These are phyloP conservation scores for Onchidella celtica DNA, from an alignment of 2,888 invertebrate genomes.

Conservation along the genomic window DNA sequence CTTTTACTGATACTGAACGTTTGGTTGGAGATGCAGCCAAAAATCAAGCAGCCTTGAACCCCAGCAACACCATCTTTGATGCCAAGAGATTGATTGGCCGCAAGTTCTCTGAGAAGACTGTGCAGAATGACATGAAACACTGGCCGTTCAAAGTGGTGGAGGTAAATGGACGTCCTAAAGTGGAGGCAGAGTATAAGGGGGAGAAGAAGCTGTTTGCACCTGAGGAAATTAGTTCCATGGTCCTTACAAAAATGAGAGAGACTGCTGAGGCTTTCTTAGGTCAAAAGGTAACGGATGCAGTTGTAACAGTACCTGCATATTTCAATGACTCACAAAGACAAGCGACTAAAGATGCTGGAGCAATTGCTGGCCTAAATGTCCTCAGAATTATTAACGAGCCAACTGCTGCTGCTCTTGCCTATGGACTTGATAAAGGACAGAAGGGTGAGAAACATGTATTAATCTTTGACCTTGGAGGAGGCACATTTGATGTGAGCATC, in stretches of 20 bases:
- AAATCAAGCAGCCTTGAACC: slow-evolving; percentile 85
- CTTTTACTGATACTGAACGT: slow-evolving; percentile 84
- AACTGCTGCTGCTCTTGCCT: slow-evolving; percentile 81
- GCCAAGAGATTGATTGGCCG: slow-evolving; percentile 65
- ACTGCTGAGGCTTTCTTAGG: slow-evolving; percentile 83
- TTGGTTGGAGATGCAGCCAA: slow-evolving; percentile 82
- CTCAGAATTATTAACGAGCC: slow-evolving; percentile 85
- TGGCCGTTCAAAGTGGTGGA: slow-evolving; percentile 30
- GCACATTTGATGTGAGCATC: slow-evolving; percentile 82
- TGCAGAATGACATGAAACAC: slow-evolving; percentile 27
- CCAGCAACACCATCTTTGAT: slow-evolving; percentile 86
- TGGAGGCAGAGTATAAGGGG: slow-evolving; percentile 85
- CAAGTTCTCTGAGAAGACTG: slow-evolving; percentile 9
- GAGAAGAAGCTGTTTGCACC: slow-evolving; percentile 92
- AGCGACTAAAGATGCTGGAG: slow-evolving; percentile 83
- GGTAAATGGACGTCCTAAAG: slow-evolving; percentile 61
- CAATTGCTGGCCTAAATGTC: slow-evolving; percentile 81
- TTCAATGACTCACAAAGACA: slow-evolving; percentile 83
- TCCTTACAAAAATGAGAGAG: slow-evolving; percentile 92
- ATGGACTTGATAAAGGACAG: slow-evolving; percentile 81
- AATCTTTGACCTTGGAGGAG: slow-evolving; percentile 87
- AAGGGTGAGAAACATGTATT: slow-evolving; percentile 81
- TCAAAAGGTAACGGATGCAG: slow-evolving; percentile 80
- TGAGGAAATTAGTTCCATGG: slow-evolving; percentile 95
- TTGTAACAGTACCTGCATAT: slow-evolving; percentile 80